phyloP scores from a whole-genome alignment of 2,113 vertebrate genomes.

The Semnornis frantzii region DNA sequence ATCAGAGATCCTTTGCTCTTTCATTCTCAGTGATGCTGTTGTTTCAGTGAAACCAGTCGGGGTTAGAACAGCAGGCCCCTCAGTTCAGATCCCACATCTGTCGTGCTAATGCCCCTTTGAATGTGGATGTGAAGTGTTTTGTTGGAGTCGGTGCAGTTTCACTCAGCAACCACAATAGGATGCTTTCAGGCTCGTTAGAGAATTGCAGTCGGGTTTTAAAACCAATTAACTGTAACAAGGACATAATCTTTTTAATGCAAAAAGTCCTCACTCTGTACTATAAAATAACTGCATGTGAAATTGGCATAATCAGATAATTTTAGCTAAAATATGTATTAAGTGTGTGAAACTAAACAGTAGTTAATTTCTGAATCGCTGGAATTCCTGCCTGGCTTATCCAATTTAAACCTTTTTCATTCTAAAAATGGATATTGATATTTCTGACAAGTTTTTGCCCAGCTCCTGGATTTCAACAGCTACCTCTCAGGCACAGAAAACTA shows the following conservation, averaged over 20 bases:
- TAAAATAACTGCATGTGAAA: constrained; percentile 30
- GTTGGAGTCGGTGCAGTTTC: not conserved
- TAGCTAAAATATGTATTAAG: constrained; percentile 14
- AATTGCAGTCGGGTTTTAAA: constrained; percentile 50
- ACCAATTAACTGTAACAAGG: constrained; percentile 53
- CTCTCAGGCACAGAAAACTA: not conserved
- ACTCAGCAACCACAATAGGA: constrained; percentile 8
- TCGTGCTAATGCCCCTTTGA: not conserved
- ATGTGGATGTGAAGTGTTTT: not conserved
- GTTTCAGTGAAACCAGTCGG: not conserved
- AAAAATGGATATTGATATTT: constrained; percentile 40
- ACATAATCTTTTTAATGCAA: constrained; percentile 36
- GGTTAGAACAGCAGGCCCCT: not conserved
- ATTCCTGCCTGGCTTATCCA: constrained; percentile 44
- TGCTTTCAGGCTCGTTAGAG: constrained; percentile 44
- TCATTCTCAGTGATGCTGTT: not conserved
- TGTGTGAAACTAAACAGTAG: constrained; percentile 51
- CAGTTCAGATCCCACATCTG: not conserved
- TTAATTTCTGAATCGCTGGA: not conserved
- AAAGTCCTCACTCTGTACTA: not conserved
- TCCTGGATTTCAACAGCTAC: constrained; percentile 1
- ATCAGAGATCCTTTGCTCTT: not conserved
- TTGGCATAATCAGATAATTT: constrained; percentile 42
- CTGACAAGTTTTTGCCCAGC: constrained; percentile 21
- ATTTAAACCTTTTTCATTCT: constrained; percentile 30